Conservation (phyloP, 1,140 invertebrate genomes). For the Aphidius gifuensis region DNA sequence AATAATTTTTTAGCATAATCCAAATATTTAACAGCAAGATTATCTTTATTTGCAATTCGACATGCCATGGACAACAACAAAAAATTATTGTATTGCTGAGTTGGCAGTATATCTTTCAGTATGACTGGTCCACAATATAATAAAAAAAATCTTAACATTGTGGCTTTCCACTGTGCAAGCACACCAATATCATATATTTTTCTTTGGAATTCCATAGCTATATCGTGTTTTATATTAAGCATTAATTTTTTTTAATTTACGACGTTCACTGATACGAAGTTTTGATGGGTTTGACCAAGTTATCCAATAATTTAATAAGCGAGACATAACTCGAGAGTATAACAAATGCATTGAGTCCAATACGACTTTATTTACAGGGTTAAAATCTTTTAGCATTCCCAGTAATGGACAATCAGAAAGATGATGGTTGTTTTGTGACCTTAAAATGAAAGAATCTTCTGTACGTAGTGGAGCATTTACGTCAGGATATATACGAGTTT, state of each 20-base stretch:
- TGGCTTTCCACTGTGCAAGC: conserved; percentile 26
- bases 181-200: conserved; percentile 26
- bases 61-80: conserved; percentile 27
- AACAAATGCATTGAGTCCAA: conserved; percentile 33
- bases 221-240: conserved; percentile 12
- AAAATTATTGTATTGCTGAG: conserved; percentile 27
- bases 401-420: conserved; percentile 18
- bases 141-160: conserved; percentile 27
- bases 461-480: conserved; percentile 26
- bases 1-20: conserved; percentile 29
- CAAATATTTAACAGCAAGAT: conserved; percentile 20
- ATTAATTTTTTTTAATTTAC: conserved; percentile 11
- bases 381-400: conserved; percentile 13
- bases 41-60: conserved; percentile 25
- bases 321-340: conserved; percentile 23
- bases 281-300: conserved; percentile 2
- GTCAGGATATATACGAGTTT: conserved; percentile 23
- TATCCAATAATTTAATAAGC: conserved; percentile 25
- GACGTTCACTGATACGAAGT: background rate
- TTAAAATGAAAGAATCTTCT: conserved; percentile 22
- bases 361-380: conserved; percentile 18
- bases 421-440: conserved; percentile 27
- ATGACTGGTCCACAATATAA: conserved; percentile 24
- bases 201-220: conserved; percentile 24
- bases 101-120: conserved; percentile 22